These are phyloP conservation scores for Beroe ovata DNA, from an alignment of 37 sponge, comb jelly and placozoan species.

Conservation along the genomic window DNA sequence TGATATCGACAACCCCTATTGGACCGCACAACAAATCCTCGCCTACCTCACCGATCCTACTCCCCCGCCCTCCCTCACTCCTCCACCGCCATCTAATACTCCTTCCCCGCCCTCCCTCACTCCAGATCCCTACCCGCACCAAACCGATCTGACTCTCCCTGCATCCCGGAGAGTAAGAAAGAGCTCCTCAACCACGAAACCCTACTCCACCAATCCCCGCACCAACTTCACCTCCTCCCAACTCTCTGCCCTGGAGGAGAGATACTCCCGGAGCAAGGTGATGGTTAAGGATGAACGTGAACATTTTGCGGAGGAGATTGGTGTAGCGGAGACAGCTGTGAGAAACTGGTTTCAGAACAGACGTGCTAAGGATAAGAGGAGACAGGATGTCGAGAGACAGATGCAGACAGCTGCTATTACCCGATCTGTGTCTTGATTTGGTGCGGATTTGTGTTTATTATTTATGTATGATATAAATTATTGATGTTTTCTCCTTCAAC, in stretches of 20 bases:
- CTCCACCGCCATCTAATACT: background rate
- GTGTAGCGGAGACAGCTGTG: background rate
- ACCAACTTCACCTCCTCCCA: slow-evolving; percentile 34
- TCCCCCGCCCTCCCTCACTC: background rate
- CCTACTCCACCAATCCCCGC: slow-evolving; percentile 21
- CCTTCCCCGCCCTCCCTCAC: background rate
- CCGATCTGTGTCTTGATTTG: background rate
- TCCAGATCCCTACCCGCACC: background rate
- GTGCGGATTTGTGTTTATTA: background rate
- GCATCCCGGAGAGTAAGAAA: background rate
- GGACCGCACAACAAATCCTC: background rate
- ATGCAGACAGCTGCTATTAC: background rate
- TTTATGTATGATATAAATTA: background rate
- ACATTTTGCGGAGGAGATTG: slow-evolving; percentile 18
- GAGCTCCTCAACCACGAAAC: slow-evolving; percentile 3
- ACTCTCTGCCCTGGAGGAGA: slow-evolving; percentile 18
- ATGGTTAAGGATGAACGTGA: slow-evolving; percentile 33
- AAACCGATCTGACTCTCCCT: background rate
- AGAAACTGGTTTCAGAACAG: slow-evolving; percentile 66
- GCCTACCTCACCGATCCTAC: background rate
- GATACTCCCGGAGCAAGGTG: background rate
- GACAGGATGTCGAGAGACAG: background rate
- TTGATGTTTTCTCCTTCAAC: background rate
- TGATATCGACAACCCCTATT: background rate
- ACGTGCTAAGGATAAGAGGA: slow-evolving; percentile 45